Base-by-base conservation (phyloP, 2,797 vertebrate species). In the Arrhamphus sclerolepis region DNA sequence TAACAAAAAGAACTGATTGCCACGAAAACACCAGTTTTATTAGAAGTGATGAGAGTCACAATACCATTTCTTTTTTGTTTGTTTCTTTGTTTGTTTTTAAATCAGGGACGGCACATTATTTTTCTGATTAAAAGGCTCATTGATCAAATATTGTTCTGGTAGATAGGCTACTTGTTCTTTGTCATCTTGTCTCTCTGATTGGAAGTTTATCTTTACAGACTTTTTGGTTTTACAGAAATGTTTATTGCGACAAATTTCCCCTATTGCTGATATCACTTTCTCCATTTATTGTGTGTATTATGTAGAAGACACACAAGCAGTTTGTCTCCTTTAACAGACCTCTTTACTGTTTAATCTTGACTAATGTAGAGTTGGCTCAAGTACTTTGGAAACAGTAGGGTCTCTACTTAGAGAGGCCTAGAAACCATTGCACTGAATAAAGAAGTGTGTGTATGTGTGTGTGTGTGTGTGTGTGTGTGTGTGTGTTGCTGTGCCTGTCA, bases 371-470 rank as follows among this genome's bases (percentile, higher is more conserved):
- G 31, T 75, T 50, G 18, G 21, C 53, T 69, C 31, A 68, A 77
- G 59, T 18, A 5, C 67, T 65, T 64, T 63, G 49, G 64, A 72
- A 72, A 66, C 80, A 80, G 76, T 53, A 50, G 85, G 85, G 58
- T 57, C 75, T 74, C 78, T 71, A 31, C 22, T 48, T 69, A 58
- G 56, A 55, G 22, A 61, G 47, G 29, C 69, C 65, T 61, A 56
- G 43, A 73, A 57, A 52, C 72, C 71, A 71, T 34, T 41, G 56
- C 6, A 10, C 62, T 61, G 58, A 81, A 82, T 87, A 67, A 77
- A 85, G 65, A 62, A 44, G 72, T 74, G 75, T 81, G 77, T 73
- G 72, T 85, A 81, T 61, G 72, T 26, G 7, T 48, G 46, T 39
- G 57, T n/a, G 31, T n/a, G n/a, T n/a, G n/a, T n/a, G n/a, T n/a